Evolutionary conservation across 2,888 invertebrate species (phyloP).

Genomic region (Blastobasis adustella): DNA sequence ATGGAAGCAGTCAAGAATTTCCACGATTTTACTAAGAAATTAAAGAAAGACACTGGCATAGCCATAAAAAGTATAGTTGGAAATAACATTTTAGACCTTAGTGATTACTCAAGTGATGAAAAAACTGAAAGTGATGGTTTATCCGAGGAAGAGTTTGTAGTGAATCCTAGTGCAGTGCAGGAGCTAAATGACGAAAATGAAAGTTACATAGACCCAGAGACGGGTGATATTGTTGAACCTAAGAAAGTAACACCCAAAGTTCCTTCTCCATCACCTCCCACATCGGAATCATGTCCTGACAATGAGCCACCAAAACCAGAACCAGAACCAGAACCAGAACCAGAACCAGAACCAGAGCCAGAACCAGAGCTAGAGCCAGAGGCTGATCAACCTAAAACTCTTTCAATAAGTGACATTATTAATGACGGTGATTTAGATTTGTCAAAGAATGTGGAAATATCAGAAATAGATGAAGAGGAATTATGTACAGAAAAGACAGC

Average conservation of each 20-base stretch:
- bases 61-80: conserved; percentile 66
- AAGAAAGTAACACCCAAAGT: conserved; percentile 24
- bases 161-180: conserved; percentile 61
- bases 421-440: conserved; percentile 63
- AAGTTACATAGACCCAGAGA: conserved; percentile 69
- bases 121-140: conserved; percentile 66
- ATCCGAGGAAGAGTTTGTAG: conserved; percentile 66
- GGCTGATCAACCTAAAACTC: conserved; percentile 47
- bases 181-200: conserved; percentile 64
- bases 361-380: conserved; percentile 16
- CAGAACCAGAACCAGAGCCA: conserved; percentile 16
- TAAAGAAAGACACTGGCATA: conserved; percentile 70
- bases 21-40: conserved; percentile 68
- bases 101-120: conserved; percentile 64
- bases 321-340: conserved; percentile 7
- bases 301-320: conserved; percentile 11
- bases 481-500: conserved; percentile 57
- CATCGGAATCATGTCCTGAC: conserved; percentile 9
- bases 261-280: conserved; percentile 9
- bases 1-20: conserved; percentile 69
- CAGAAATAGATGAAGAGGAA: conserved; percentile 62
- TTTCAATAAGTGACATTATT: conserved; percentile 68
- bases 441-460: conserved; percentile 65
- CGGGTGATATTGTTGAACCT: conserved; percentile 60
- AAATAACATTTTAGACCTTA: conserved; percentile 63